These are phyloP conservation scores for Dysmachus trigonus DNA, from an alignment of 2,888 invertebrate genomes.

Conservation along the genomic window DNA sequence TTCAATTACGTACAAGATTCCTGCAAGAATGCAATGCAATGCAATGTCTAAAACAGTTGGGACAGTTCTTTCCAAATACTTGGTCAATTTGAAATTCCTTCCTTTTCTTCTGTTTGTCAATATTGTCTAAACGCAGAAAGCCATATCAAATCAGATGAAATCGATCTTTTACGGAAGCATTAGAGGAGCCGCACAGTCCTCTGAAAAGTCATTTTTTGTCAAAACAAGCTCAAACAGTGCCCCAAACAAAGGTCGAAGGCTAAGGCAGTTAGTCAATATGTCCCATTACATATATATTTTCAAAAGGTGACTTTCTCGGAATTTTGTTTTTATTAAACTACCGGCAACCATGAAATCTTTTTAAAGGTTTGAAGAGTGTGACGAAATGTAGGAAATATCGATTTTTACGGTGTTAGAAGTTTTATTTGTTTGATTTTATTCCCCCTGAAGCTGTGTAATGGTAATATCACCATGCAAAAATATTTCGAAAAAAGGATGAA, in stretches of 20 bases:
- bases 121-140: not conserved
- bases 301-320: not conserved
- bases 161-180: conserved; percentile 38
- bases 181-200: not conserved
- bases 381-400: conserved; percentile 13
- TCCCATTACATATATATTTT: not conserved
- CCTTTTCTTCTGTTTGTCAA: not conserved
- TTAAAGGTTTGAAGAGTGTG: conserved; percentile 16
- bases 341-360: conserved; percentile 1
- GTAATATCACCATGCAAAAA: not conserved
- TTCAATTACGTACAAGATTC: not conserved
- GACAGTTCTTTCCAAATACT: not conserved
- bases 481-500: not conserved
- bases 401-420: not conserved
- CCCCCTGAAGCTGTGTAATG: not conserved
- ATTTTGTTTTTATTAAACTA: not conserved
- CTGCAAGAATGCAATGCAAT: no score
- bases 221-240: not conserved
- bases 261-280: not conserved
- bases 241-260: not conserved
- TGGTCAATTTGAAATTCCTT: not conserved
- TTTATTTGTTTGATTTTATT: not conserved
- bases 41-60: not conserved
- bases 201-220: not conserved
- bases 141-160: conserved; percentile 23